Conservation (phyloP, 2,797 vertebrate genomes). For the Rhadinocentrus ornatus region DNA sequence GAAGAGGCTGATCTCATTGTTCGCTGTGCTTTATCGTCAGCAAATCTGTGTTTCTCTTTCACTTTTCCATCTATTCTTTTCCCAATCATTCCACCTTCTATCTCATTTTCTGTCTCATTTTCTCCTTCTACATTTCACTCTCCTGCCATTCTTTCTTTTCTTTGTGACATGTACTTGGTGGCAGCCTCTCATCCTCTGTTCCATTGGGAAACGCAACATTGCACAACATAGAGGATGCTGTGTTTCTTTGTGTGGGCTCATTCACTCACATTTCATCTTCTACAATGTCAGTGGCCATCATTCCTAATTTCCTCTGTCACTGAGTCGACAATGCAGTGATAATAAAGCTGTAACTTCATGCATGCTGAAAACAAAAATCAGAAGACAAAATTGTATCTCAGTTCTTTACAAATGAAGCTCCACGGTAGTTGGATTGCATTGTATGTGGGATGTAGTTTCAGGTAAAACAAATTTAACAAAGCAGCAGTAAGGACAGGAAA, state of each 20-base stretch:
- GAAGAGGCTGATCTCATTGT: conserved; percentile 43
- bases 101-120: conserved; percentile 33
- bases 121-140: conserved; percentile 18
- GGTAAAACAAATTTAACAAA: neutral
- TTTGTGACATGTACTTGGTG: conserved; percentile 38
- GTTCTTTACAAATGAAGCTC: neutral
- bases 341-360: conserved; percentile 30
- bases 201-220: conserved; percentile 55
- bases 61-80: conserved; percentile 40
- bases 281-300: conserved; percentile 61
- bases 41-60: conserved; percentile 28
- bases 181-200: conserved; percentile 55
- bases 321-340: conserved; percentile 44
- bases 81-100: conserved; percentile 43
- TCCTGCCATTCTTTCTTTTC: conserved; percentile 52
- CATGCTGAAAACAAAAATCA: conserved; percentile 48
- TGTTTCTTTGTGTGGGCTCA: conserved; percentile 43
- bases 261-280: conserved; percentile 69
- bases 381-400: conserved; percentile 20
- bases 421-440: conserved; percentile 11
- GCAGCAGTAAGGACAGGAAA: neutral
- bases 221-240: conserved; percentile 29
- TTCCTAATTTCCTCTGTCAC: conserved; percentile 48
- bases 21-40: conserved; percentile 20
- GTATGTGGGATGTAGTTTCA: neutral